Percentiles rank a stretch among this genome's conserved stretches.
These are phyloP conservation scores for Gavia stellata DNA, from an alignment of 2,113 vertebrate genomes.

Conservation along the genomic window DNA sequence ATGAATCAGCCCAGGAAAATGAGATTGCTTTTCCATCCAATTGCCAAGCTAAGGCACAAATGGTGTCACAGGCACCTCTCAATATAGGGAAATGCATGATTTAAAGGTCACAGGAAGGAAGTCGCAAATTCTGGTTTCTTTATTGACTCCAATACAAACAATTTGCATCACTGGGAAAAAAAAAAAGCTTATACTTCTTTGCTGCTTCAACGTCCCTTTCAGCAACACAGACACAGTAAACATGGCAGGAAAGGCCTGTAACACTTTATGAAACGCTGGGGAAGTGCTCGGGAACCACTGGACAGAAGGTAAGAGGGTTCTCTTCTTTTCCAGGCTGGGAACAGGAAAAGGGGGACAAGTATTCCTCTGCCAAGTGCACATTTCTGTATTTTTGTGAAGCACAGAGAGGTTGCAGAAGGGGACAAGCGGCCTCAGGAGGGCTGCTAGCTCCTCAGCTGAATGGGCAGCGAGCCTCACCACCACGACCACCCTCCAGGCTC, in stretches of 20 bases:
- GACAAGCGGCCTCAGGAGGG: background rate
- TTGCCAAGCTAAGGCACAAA: background rate
- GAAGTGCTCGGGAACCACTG: background rate
- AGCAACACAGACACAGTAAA: background rate
- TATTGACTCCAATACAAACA: background rate
- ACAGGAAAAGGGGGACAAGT: background rate
- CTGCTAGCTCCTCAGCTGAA: background rate
- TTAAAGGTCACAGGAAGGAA: background rate
- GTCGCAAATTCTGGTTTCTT: background rate
- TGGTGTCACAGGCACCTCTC: background rate
- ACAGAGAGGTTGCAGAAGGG: background rate
- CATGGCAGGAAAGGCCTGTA: background rate
- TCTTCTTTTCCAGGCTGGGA: background rate
- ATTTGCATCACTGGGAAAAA: background rate
- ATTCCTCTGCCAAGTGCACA: background rate
- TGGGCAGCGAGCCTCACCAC: rapidly evolving
- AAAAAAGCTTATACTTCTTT: background rate
- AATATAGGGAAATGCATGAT: background rate
- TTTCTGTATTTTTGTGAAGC: background rate
- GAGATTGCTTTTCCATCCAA: background rate
- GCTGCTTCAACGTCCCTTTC: background rate
- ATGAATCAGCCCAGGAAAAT: background rate
- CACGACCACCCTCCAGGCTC: rapidly evolving
- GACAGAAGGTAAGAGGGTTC: background rate
- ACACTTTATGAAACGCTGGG: background rate